phyloP scores from a whole-genome alignment of 2,113 vertebrate species.

The Chrysochloris asiatica region DNA sequence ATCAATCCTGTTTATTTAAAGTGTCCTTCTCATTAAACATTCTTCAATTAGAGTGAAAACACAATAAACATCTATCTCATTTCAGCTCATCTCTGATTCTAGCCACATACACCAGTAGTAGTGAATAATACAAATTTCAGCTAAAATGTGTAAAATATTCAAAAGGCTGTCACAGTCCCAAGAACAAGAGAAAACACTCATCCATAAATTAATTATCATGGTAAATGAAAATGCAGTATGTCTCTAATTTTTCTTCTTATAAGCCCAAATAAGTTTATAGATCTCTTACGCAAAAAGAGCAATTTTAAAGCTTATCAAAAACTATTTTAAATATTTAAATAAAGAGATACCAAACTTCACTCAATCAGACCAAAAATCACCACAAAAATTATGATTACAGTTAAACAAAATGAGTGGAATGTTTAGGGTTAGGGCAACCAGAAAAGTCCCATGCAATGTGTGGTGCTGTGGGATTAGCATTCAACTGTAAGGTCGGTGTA shows the following conservation, averaged over 20 bases:
- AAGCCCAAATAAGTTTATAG: no score
- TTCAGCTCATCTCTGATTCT: constrained; percentile 19
- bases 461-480: no score
- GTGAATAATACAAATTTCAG: constrained; percentile 62
- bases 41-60: not conserved
- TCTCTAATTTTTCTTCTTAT: no score
- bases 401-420: constrained; percentile 82
- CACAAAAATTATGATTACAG: constrained; percentile 72
- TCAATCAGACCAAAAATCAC: constrained; percentile 77
- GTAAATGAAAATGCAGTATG: no score
- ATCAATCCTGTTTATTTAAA: constrained; percentile 68
- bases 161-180: no score
- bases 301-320: constrained; percentile 75
- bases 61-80: constrained; percentile 50
- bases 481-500: no score
- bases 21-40: not conserved
- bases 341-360: constrained; percentile 77
- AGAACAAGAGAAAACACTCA: no score
- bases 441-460: constrained; percentile 70
- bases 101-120: constrained; percentile 55
- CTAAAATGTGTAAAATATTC: constrained; percentile 70
- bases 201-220: no score
- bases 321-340: constrained; percentile 74
- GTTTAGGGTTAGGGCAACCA: constrained; percentile 76
- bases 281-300: constrained; percentile 69